A percentile compares a stretch with the other conserved stretches of the same genome.
Evolutionary conservation across 2,888 invertebrate species (phyloP).

Genomic region (Eristalis pertinax): DNA sequence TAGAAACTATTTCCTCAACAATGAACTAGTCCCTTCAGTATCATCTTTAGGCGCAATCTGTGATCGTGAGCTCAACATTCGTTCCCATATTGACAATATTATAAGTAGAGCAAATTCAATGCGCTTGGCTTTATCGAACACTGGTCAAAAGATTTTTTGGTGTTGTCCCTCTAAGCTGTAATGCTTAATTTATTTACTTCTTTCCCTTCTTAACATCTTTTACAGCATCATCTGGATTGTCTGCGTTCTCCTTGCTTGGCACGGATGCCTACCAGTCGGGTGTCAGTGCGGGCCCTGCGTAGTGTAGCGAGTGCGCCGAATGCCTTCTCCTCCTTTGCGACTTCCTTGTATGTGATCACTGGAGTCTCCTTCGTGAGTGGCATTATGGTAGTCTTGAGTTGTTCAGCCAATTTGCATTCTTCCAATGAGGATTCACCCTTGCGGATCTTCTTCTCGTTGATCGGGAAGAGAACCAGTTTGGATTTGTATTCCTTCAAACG

Average conservation of each 20-base stretch:
- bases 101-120: no score
- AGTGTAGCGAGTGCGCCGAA: conserved; percentile 94
- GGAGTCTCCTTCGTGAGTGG: conserved; percentile 90
- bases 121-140: no score
- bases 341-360: conserved; percentile 90
- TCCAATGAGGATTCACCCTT: conserved; percentile 94
- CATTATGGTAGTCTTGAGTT: conserved; percentile 91
- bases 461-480: no score
- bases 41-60: no score
- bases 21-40: no score
- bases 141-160: no score
- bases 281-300: conserved; percentile 93
- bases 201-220: conserved; percentile 86
- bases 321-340: conserved; percentile 94
- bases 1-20: no score
- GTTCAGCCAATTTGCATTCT: conserved; percentile 95
- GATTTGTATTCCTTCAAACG: conserved; percentile 97
- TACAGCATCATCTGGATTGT: conserved; percentile 93
- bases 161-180: not conserved
- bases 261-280: conserved; percentile 93
- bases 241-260: conserved; percentile 98
- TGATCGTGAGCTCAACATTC: no score
- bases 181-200: conserved; percentile 80
- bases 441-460: conserved; percentile 92
- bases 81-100: no score